Conservation (phyloP, 2,888 invertebrate genomes). For the Mycalesis mineus region DNA sequence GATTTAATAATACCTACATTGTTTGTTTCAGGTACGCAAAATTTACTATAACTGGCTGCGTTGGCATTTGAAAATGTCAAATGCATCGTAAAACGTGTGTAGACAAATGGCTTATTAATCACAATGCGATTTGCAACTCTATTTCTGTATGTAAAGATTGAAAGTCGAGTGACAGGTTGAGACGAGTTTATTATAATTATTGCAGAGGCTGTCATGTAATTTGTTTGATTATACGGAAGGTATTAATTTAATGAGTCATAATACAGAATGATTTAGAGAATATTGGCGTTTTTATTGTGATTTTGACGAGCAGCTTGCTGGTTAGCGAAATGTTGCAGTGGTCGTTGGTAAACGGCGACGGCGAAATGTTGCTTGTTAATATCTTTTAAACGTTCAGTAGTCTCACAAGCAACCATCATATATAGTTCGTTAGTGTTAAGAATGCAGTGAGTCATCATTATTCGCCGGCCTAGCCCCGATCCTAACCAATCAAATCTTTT, state of each 20-base stretch:
- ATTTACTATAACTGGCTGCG: conserved; percentile 7
- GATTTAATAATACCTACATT: neutral
- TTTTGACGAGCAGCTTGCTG: no score
- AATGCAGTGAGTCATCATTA: no score
- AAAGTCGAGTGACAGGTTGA: neutral
- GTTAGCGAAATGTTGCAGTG: no score
- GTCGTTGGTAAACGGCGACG: no score
- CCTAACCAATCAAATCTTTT: no score
- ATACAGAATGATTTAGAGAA: neutral
- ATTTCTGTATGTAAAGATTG: neutral
- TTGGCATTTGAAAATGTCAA: conserved; percentile 29
- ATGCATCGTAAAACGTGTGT: conserved; percentile 16
- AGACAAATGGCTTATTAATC: neutral
- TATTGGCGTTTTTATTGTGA: no score
- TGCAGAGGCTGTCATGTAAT: conserved; percentile 3
- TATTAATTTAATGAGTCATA: conserved; percentile 5
- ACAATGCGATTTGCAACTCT: conserved; percentile 9
- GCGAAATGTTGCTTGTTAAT: no score
- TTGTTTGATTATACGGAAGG: conserved; percentile 8
- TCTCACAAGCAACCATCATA: no score
- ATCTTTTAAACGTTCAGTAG: no score
- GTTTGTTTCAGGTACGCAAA: conserved; percentile 28
- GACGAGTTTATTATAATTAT: conserved; percentile 11
- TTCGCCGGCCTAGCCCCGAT: no score
- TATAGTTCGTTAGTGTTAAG: no score